Base-by-base conservation (phyloP, 2,888 invertebrate species). In the Thyatira batis region DNA sequence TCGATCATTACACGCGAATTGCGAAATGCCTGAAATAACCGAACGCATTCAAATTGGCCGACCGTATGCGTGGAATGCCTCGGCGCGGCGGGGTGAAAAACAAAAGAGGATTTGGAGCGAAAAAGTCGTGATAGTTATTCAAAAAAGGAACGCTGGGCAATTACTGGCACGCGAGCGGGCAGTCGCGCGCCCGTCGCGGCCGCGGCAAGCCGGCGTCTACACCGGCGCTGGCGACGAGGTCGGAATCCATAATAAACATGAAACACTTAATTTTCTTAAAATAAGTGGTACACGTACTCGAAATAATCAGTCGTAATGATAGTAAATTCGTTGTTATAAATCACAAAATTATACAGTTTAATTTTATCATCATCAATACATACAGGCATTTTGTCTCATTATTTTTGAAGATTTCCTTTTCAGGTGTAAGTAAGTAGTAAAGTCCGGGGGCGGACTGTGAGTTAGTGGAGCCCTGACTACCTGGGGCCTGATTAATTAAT, bases 121-220 rank as follows among this genome's bases (percentile, higher is more conserved):
- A 92, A 89, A 85, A 91, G 87, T 92, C 92, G 91, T 92, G 90
- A 91, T 91, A 88, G 88, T 87, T 87, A 84, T 88, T 89, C 87
- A 85, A 89, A 91, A 91, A 91, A 89, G 86, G 89, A 87, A 90
- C 87, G 80, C 76, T 74, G 74, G 73, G 82, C 89, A 87, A 91
- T 91, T 91, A 91, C 89, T 82, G 91, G 91, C 91, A 91, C 92
- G 90, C 91, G 92, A 91, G 85, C 85, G 80, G 76, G 68, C 83
- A 82, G 89, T 87, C 90, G 89, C 91, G 90, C 89, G 89, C 87
- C 89, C 65, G 53, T 50, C 63, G 63, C 76, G 80, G 83, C 63
- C 87, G 89, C 65, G 53, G 49, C 63, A 63, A 76, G 80, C 82
- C 63, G 55, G 66, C 57, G 76, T 83, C 61, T 84, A 87, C 78